A percentile compares a stretch with the other conserved stretches of the same genome.
phyloP scores from a whole-genome alignment of 2,113 vertebrate genomes.

The Antennarius striatus region DNA sequence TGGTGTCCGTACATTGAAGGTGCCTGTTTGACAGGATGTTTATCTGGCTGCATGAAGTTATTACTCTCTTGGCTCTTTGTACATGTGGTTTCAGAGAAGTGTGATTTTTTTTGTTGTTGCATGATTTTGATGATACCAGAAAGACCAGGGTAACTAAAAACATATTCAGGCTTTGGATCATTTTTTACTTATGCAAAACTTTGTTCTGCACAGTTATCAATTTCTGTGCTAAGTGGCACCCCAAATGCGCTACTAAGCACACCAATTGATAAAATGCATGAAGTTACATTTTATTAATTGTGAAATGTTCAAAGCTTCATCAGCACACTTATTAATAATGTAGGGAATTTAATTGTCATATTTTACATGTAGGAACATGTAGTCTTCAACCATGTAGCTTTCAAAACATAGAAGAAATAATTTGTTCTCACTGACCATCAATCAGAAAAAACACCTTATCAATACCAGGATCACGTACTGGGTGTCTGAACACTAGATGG shows the following conservation, averaged over 20 bases:
- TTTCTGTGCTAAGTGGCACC: too few relatives aligned
- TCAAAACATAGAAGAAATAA: neutral
- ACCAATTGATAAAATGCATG: too few relatives aligned
- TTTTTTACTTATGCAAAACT: conserved; percentile 3
- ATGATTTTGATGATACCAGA: conserved; percentile 9
- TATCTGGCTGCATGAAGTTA: conserved; percentile 36
- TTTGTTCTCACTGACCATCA: neutral
- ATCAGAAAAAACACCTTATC: neutral
- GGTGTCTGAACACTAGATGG: conserved; percentile 64
- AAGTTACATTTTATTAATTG: too few relatives aligned
- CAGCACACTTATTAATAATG: too few relatives aligned
- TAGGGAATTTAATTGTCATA: too few relatives aligned
- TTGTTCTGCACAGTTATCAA: conserved; percentile 2
- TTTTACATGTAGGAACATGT: neutral
- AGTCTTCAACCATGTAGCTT: too few relatives aligned
- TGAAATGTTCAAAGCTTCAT: too few relatives aligned
- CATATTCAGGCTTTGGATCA: conserved; percentile 16
- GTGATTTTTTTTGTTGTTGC: neutral
- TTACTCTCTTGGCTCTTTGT: conserved; percentile 25
- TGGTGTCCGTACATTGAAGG: conserved; percentile 56
- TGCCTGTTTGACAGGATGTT: conserved; percentile 55
- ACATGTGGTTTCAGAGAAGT: conserved; percentile 17
- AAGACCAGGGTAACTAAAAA: neutral
- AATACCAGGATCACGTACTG: neutral
- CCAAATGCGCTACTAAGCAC: too few relatives aligned